These are phyloP conservation scores for Vesta saturnalis DNA, from an alignment of 2,888 invertebrate species.

Conservation along the genomic window DNA sequence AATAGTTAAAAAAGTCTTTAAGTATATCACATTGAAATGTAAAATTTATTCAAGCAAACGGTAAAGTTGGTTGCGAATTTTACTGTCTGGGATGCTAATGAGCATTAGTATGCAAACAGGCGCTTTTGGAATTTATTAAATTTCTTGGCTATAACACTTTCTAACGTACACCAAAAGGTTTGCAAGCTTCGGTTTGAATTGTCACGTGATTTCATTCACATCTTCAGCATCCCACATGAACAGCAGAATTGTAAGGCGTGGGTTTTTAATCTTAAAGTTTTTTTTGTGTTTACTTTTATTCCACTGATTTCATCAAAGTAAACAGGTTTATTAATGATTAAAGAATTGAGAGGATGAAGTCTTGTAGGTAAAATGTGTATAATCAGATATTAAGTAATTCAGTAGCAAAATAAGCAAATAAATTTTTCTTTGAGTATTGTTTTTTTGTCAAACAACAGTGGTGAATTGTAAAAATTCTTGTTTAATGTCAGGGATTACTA, in stretches of 20 bases:
- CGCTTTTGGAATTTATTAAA: slow-evolving; percentile 35
- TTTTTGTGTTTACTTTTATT: slow-evolving; percentile 9
- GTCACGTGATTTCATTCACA: slow-evolving; percentile 25
- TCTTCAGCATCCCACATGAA: slow-evolving; percentile 13
- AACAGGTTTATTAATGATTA: slow-evolving; percentile 1
- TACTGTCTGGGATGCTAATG: slow-evolving; percentile 28
- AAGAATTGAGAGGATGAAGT: background rate
- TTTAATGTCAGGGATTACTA: no score
- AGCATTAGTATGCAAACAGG: slow-evolving; percentile 33
- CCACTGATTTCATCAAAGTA: slow-evolving; percentile 10
- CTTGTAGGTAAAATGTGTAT: no score
- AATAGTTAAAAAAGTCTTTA: background rate
- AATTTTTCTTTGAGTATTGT: no score
- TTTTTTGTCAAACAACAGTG: no score
- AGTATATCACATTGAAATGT: slow-evolving; percentile 17
- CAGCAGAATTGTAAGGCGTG: slow-evolving; percentile 9
- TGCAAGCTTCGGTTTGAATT: background rate
- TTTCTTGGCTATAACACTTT: slow-evolving; percentile 13
- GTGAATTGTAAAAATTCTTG: no score
- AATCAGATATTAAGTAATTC: background rate
- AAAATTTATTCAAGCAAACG: slow-evolving; percentile 23
- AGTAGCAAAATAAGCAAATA: background rate
- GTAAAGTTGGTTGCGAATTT: slow-evolving; percentile 28
- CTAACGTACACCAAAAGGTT: slow-evolving; percentile 6
- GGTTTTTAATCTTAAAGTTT: slow-evolving; percentile 12